Percentiles rank a stretch among this genome's conserved stretches.
Conservation (phyloP, 2,888 invertebrate species). For the Argynnis bischoffii region DNA sequence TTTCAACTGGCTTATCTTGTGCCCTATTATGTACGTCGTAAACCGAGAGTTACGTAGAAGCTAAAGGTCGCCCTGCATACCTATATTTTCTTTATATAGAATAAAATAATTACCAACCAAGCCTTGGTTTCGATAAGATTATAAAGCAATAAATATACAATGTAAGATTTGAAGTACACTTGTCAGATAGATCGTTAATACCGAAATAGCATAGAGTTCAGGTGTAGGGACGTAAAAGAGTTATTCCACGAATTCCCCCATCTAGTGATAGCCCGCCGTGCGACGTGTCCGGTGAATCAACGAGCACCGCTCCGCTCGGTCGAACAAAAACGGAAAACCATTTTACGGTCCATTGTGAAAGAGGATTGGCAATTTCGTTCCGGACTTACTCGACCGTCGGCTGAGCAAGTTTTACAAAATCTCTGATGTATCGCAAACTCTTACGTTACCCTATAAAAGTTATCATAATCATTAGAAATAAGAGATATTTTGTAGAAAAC, state of each 20-base stretch:
- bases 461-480: neutral
- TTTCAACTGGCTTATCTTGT: constrained; percentile 64
- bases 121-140: neutral
- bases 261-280: constrained; percentile 72
- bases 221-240: constrained; percentile 59
- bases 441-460: constrained; percentile 45
- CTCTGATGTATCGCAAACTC: constrained; percentile 71
- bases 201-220: constrained; percentile 30
- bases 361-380: constrained; percentile 81
- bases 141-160: constrained; percentile 4
- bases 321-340: constrained; percentile 82
- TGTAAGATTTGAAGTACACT: neutral
- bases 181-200: constrained; percentile 34
- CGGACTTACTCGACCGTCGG: constrained; percentile 77
- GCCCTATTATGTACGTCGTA: constrained; percentile 42
- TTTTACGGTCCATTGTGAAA: constrained; percentile 82
- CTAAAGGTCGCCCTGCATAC: constrained; percentile 38
- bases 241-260: constrained; percentile 70
- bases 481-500: neutral
- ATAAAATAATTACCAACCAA: neutral
- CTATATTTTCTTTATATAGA: neutral
- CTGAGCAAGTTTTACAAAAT: constrained; percentile 75
- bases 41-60: constrained; percentile 51
- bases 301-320: constrained; percentile 75
- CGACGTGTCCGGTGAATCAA: constrained; percentile 80